These are phyloP conservation scores for Clamator glandarius DNA, from an alignment of 2,797 vertebrate genomes.

Conservation along the genomic window DNA sequence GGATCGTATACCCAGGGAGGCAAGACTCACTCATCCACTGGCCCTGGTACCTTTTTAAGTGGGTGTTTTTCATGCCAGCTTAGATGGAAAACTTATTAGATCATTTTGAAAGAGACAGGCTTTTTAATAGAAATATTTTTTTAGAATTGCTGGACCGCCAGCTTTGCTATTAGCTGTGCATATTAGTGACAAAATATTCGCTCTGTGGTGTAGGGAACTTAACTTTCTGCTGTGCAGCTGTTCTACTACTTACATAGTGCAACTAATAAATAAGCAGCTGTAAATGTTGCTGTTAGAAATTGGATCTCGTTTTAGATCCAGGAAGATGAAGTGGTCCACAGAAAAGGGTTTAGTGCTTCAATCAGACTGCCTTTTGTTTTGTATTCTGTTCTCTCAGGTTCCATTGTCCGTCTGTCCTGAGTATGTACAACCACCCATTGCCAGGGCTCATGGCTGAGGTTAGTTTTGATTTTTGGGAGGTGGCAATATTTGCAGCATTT, in stretches of 20 bases:
- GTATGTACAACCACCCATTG: neutral
- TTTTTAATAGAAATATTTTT: neutral
- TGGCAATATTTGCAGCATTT: neutral
- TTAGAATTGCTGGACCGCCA: neutral
- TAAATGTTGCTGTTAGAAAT: neutral
- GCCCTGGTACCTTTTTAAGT: neutral
- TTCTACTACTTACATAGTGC: fast-evolving
- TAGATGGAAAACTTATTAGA: neutral
- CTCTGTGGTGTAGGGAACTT: neutral
- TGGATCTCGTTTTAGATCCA: neutral
- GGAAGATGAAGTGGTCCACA: neutral
- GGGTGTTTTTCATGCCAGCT: neutral
- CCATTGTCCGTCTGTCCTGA: neutral
- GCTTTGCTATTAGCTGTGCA: neutral
- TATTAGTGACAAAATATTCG: neutral
- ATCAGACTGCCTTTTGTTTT: neutral
- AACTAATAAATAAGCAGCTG: neutral
- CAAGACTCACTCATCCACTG: neutral
- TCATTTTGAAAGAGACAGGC: neutral
- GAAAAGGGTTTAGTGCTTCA: neutral
- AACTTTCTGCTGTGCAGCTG: neutral
- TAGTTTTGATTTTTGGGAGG: neutral
- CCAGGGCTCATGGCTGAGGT: neutral
- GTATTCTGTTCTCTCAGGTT: neutral
- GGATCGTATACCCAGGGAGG: neutral